Evolutionary conservation across 1,140 invertebrate species (phyloP).

Genomic region (Drosophila bocki): DNA sequence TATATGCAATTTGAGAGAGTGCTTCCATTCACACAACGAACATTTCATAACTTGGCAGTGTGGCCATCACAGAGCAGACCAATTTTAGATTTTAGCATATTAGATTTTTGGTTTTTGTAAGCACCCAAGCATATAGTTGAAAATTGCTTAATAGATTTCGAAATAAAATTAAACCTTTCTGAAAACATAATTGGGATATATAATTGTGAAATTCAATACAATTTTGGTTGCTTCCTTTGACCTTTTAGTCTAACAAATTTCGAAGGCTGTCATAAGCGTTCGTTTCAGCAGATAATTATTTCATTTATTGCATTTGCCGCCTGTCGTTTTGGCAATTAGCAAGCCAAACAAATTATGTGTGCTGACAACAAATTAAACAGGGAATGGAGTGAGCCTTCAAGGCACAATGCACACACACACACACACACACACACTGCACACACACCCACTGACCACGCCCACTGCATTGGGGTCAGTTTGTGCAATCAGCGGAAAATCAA

Average conservation of each 20-base stretch:
- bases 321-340: conserved; percentile 63
- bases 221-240: neutral
- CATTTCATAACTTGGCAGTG: conserved; percentile 3
- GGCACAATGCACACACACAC: neutral
- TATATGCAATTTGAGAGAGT: conserved; percentile 29
- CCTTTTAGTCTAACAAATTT: neutral
- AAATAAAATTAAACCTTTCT: neutral
- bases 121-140: neutral
- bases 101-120: neutral
- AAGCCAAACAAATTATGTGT: conserved; percentile 63
- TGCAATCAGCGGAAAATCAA: conserved; percentile 52
- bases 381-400: conserved; percentile 8
- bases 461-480: conserved; percentile 42
- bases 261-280: conserved; percentile 41
- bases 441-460: neutral
- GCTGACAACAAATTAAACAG: conserved; percentile 17
- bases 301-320: conserved; percentile 64
- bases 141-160: neutral
- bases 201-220: neutral
- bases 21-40: conserved; percentile 1
- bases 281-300: conserved; percentile 54
- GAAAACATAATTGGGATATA: neutral
- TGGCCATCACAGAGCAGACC: neutral
- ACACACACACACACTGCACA: neutral
- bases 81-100: conserved; percentile 6